Conservation (phyloP, 2,888 invertebrate species). For the Conomelus anceps region DNA sequence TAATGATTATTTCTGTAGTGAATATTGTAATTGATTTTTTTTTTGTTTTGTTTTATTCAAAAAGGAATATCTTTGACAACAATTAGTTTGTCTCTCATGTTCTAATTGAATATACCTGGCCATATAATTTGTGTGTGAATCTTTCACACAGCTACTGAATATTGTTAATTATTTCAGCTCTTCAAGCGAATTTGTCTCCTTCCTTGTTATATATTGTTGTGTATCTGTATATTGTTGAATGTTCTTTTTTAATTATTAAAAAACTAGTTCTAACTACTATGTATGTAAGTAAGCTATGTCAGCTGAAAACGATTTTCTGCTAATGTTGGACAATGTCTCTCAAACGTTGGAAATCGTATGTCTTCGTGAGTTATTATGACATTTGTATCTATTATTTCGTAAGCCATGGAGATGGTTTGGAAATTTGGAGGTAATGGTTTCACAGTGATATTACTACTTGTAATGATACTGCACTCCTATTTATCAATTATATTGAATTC, state of each 20-base stretch:
- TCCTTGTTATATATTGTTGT: not conserved
- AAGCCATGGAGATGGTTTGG: not conserved
- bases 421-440: not conserved
- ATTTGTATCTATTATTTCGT: not conserved
- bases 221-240: not conserved
- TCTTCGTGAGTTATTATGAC: not conserved
- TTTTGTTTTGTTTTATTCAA: not conserved
- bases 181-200: not conserved
- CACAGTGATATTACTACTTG: not conserved
- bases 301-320: no score
- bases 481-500: not conserved
- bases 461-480: not conserved
- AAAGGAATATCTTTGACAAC: not conserved
- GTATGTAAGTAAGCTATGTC: not conserved
- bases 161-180: not conserved
- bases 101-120: not conserved
- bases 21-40: not conserved
- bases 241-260: not conserved
- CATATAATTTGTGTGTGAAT: not conserved
- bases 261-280: not conserved
- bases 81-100: not conserved
- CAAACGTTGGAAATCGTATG: not conserved
- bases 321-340: not conserved
- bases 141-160: not conserved
- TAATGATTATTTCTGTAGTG: not conserved